These are phyloP conservation scores for Apamea crenata DNA, from an alignment of 2,888 invertebrate genomes.

Conservation along the genomic window DNA sequence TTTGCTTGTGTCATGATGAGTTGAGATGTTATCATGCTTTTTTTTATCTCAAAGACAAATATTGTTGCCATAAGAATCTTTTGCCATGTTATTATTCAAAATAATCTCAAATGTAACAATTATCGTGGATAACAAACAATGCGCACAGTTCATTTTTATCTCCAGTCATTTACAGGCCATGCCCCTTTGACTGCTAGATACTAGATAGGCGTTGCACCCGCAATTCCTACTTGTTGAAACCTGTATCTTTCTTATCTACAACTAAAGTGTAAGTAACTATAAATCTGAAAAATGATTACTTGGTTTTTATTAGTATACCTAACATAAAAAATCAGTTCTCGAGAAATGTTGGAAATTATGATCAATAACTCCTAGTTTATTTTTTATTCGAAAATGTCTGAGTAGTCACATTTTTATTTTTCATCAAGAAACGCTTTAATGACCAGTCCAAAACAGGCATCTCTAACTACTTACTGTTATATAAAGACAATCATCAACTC, in stretches of 20 bases:
- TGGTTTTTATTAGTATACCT: background rate
- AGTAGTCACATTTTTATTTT: background rate
- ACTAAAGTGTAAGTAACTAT: slow-evolving; percentile 1
- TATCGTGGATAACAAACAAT: slow-evolving; percentile 35
- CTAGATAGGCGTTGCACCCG: slow-evolving; percentile 10
- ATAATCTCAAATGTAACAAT: slow-evolving; percentile 16
- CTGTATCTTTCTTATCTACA: slow-evolving; percentile 31
- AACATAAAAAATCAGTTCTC: background rate
- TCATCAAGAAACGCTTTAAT: background rate
- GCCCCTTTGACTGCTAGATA: slow-evolving; percentile 30
- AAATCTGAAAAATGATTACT: background rate
- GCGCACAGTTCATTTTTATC: slow-evolving; percentile 35
- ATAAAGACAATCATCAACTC: too few species aligned
- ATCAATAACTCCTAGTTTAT: background rate
- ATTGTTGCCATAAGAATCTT: slow-evolving; percentile 6
- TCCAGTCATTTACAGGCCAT: slow-evolving; percentile 32
- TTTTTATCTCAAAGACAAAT: slow-evolving; percentile 7
- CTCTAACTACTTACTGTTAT: slow-evolving; percentile 2
- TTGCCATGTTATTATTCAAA: background rate
- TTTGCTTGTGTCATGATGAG: background rate
- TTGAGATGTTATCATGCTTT: slow-evolving; percentile 1
- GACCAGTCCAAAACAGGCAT: background rate
- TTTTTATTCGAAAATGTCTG: background rate
- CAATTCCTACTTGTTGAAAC: slow-evolving; percentile 33
- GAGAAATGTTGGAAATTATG: background rate